Base-by-base conservation (phyloP, 2,888 invertebrate species). In the Thalpophila matura region DNA sequence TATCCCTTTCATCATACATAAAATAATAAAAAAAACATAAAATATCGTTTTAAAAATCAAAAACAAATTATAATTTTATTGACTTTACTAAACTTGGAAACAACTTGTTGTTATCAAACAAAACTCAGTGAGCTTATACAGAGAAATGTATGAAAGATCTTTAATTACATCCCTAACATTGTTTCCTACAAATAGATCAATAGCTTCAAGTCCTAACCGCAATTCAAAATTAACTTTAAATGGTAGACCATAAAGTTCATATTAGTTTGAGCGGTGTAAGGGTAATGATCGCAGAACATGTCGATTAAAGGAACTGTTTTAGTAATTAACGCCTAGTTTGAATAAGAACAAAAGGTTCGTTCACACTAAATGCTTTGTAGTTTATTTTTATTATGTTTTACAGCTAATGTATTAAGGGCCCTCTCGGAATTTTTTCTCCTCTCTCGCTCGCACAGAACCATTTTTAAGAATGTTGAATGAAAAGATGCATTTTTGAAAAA, bases 151-250 rank as follows among this genome's bases (percentile, higher is more conserved):
- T 70, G 73, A 77, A 75, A 77, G 76, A 70, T 78, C 61, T 83
- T 81, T 84, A 85, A 86, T 82, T 82, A 86, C 83, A 77, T 75
- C 73, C 74, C 75, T 64, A 72, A 77, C 81, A 80, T 74, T 83
- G 80, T 85, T 82, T 77, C 73, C 85, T 83, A 74, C 81, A 83
- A 86, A 86, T 85, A 86, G 83, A 88, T 87, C 85, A 80, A 87
- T 85, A 79, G 81, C 72, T 76, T 57, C 35, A 53, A 68, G n/a
- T n/a, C n/a, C 73, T 62, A 68, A 70, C 81, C 76, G 12, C 47
- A 59, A 51, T 22, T 26, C 37, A 58, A 63, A 68, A 40, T 18
- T 1, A 20, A 54, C 62, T 27, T 42, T 77, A 50, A 5, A 0
- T 0, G 10, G 3, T 42, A 7, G 9, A 9, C 1, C 1, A 51